Evolutionary conservation across 2,113 vertebrate species (phyloP).

Genomic region (Mesoclemmys tuberculata): DNA sequence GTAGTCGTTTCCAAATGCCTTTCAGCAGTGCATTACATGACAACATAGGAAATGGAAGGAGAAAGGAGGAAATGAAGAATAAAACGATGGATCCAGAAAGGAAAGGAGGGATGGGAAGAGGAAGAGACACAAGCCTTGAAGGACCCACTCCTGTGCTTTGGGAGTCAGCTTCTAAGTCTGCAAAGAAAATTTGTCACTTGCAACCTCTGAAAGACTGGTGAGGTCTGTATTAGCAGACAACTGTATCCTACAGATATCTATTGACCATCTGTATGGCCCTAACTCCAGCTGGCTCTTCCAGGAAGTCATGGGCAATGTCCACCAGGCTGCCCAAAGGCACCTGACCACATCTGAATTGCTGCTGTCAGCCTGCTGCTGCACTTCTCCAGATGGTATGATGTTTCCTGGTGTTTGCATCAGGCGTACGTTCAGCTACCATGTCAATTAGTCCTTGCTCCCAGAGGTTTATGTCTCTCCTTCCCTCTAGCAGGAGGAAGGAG

Average conservation of each 20-base stretch:
- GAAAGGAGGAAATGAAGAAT: not conserved
- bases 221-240: not conserved
- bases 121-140: not conserved
- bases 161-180: not conserved
- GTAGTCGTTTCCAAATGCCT: not conserved
- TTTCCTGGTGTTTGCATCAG: not conserved
- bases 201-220: not conserved
- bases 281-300: not conserved
- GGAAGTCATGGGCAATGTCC: not conserved
- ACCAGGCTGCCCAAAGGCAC: not conserved
- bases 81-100: not conserved
- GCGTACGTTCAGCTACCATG: not conserved
- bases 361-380: not conserved
- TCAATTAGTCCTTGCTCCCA: not conserved
- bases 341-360: not conserved
- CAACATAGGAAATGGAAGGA: not conserved
- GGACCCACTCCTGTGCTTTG: not conserved
- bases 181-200: not conserved
- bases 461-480: not conserved
- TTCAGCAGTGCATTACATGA: not conserved
- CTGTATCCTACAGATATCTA: not conserved
- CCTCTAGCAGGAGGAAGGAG: not conserved
- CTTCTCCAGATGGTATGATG: not conserved
- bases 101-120: not conserved
- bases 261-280: not conserved